Evolutionary conservation across 2,113 vertebrate genomes (phyloP).

Genomic region (Mustela nigripes): DNA sequence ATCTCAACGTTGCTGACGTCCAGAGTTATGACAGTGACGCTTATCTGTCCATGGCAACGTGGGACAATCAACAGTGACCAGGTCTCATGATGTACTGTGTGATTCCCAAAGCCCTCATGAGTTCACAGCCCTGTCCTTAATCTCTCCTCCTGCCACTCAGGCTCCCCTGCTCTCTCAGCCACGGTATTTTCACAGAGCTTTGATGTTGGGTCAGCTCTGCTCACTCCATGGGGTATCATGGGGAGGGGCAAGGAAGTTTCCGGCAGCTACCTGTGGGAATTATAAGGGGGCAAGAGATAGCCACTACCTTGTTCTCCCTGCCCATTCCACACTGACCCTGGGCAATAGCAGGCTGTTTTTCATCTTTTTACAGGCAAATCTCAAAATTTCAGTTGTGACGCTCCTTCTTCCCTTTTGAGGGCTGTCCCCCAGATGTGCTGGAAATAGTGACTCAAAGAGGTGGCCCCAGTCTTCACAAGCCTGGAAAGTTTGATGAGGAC

Average conservation of each 20-base stretch:
- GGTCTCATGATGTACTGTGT: neutral
- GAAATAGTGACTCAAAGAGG: neutral
- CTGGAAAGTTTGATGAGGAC: neutral
- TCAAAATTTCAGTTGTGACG: neutral
- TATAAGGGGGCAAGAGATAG: neutral
- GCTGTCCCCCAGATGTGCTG: neutral
- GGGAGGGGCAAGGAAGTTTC: neutral
- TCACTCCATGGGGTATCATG: neutral
- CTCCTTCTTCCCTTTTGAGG: neutral
- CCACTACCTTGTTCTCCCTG: neutral
- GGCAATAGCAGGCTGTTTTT: neutral
- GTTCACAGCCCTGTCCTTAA: neutral
- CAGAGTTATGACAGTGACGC: neutral
- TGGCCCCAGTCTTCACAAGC: neutral
- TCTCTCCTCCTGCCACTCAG: neutral
- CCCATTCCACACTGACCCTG: neutral
- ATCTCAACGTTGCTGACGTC: neutral
- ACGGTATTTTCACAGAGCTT: neutral
- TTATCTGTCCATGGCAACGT: neutral
- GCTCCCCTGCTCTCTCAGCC: neutral
- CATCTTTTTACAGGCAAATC: neutral
- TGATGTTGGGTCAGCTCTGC: constrained; percentile 5
- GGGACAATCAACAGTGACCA: neutral
- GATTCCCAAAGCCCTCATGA: neutral
- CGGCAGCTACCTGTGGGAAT: constrained; percentile 62